Evolutionary conservation across 2,113 vertebrate genomes (phyloP).

Genomic region (Pomatorhinus ruficollis): DNA sequence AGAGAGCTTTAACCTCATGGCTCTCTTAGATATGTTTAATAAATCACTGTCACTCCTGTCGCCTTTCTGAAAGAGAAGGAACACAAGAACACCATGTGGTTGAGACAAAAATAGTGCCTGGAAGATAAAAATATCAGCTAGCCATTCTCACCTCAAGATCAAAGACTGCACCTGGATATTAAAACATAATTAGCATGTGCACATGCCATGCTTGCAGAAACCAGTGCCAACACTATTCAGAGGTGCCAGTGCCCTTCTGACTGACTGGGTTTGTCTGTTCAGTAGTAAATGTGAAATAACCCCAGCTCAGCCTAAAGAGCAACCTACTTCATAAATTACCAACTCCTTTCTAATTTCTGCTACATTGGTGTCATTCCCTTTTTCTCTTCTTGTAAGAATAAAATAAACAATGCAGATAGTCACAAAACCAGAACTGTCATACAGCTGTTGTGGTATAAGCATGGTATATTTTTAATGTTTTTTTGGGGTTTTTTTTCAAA

Average conservation of each 20-base stretch:
- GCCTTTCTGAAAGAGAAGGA: not conserved
- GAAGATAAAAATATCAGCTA: constrained; percentile 18
- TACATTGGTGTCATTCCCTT: not conserved
- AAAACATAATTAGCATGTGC: not conserved
- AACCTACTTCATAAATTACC: not conserved
- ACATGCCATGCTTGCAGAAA: not conserved
- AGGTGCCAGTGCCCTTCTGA: not conserved
- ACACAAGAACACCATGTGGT: not conserved
- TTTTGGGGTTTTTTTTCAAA: not conserved
- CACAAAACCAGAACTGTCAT: not conserved
- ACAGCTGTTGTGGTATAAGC: not conserved
- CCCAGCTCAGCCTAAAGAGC: not conserved
- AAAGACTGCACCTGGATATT: constrained; percentile 12
- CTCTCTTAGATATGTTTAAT: not conserved
- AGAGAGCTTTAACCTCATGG: not conserved
- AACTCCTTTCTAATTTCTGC: not conserved
- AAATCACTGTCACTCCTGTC: not conserved
- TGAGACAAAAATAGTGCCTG: constrained; percentile 18
- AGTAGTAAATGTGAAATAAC: not conserved
- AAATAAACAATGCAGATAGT: not conserved
- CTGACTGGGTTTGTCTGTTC: not conserved
- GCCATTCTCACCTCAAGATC: not conserved
- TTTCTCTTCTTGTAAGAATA: not conserved
- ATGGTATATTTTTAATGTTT: not conserved
- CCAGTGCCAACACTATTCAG: not conserved